These are phyloP conservation scores for Endomychus coccineus DNA, from an alignment of 2,888 invertebrate genomes.

Conservation along the genomic window DNA sequence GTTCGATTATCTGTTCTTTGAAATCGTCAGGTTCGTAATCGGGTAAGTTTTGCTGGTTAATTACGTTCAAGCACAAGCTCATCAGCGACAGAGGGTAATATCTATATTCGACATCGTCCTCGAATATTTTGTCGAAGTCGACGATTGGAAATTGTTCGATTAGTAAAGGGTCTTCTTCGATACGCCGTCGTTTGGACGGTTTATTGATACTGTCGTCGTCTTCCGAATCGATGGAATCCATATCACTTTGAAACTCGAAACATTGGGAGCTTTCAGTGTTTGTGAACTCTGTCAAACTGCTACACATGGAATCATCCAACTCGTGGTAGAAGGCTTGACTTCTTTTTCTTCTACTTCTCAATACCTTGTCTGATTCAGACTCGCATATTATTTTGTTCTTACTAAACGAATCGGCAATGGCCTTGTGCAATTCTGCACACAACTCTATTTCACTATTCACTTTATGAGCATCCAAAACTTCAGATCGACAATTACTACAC, in stretches of 20 bases:
- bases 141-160: constrained; percentile 11
- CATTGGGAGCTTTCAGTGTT: constrained; percentile 32
- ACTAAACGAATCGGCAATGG: constrained; percentile 32
- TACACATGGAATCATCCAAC: constrained; percentile 36
- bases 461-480: constrained; percentile 27
- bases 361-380: constrained; percentile 17
- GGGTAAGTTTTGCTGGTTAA: constrained; percentile 35
- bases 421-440: constrained; percentile 32
- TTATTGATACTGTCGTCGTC: constrained; percentile 8
- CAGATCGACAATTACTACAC: constrained; percentile 31
- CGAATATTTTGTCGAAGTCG: constrained; percentile 11
- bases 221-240: constrained; percentile 11
- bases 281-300: constrained; percentile 32
- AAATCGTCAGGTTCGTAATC: constrained; percentile 29
- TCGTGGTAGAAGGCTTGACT: constrained; percentile 33
- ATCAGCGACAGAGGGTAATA: constrained; percentile 36
- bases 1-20: constrained; percentile 23
- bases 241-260: constrained; percentile 31
- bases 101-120: constrained; percentile 18
- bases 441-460: constrained; percentile 35
- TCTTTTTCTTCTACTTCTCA: constrained; percentile 26
- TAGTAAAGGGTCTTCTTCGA: constrained; percentile 9
- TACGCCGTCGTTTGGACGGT: constrained; percentile 13
- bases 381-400: constrained; percentile 28
- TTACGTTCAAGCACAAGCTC: constrained; percentile 31